A percentile compares a stretch with the other conserved stretches of the same genome.
phyloP scores from a whole-genome alignment of 2,888 invertebrate genomes.

The Folsomia candida region DNA sequence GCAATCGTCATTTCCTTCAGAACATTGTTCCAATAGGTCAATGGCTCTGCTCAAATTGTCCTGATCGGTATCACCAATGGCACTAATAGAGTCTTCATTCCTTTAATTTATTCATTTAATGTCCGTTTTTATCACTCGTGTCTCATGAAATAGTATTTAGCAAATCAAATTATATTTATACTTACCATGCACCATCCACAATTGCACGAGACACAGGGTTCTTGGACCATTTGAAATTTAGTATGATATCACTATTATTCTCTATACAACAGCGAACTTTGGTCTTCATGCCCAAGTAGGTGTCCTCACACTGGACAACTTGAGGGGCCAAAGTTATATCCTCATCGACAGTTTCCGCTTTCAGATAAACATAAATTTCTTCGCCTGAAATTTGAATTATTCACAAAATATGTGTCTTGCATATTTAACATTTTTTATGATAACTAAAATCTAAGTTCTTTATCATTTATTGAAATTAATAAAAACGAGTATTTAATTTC shows the following conservation, averaged over 20 bases:
- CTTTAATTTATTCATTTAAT: too few relatives aligned
- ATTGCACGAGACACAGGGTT: neutral
- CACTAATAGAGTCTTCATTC: neutral
- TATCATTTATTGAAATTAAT: too few relatives aligned
- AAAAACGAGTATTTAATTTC: neutral
- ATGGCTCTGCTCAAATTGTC: conserved; percentile 1
- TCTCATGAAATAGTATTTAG: too few relatives aligned
- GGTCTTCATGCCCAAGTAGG: conserved; percentile 34
- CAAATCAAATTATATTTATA: too few relatives aligned
- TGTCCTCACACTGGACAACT: conserved; percentile 29
- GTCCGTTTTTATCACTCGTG: too few relatives aligned
- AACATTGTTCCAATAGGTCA: neutral
- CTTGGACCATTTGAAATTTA: conserved; percentile 36
- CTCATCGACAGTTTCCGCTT: conserved; percentile 23
- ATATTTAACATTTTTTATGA: neutral
- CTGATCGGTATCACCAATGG: neutral
- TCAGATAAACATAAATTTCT: conserved; percentile 25
- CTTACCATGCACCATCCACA: too few relatives aligned
- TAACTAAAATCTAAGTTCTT: neutral
- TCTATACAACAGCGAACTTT: conserved; percentile 21
- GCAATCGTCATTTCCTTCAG: conserved; percentile 3
- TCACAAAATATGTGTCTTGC: too few relatives aligned
- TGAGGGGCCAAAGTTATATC: conserved; percentile 19
- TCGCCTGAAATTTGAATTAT: too few relatives aligned
- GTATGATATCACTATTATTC: conserved; percentile 29